Conservation (phyloP, 1,140 invertebrate species). For the Proctacanthus coquilletti region DNA sequence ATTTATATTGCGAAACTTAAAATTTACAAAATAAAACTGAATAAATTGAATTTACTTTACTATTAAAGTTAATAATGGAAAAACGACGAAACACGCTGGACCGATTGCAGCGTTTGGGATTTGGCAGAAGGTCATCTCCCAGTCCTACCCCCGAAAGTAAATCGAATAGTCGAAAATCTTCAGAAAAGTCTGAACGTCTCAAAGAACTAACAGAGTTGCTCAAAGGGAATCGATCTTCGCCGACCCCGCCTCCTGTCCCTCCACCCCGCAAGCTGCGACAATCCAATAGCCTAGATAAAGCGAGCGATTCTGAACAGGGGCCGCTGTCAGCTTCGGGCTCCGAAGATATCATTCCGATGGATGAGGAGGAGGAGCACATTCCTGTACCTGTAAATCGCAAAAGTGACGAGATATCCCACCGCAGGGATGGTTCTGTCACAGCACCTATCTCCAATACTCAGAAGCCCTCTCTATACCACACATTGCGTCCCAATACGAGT, state of each 20-base stretch:
- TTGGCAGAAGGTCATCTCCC: constrained; percentile 38
- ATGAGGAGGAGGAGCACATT: constrained; percentile 6
- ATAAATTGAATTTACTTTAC: too few relatives aligned
- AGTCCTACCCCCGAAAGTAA: constrained; percentile 27
- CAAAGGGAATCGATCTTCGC: constrained; percentile 31
- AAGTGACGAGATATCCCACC: too few relatives aligned
- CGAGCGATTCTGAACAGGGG: background rate
- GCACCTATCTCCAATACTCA: too few relatives aligned
- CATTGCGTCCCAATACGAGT: constrained; percentile 22
- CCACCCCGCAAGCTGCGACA: constrained; percentile 18
- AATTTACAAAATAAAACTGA: too few relatives aligned
- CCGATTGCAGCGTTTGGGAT: constrained; percentile 57
- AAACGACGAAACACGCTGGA: constrained; percentile 48
- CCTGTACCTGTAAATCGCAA: too few relatives aligned
- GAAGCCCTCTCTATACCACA: too few relatives aligned
- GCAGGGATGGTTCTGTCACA: too few relatives aligned
- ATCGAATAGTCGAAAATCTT: constrained; percentile 23
- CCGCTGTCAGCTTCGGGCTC: constrained; percentile 5
- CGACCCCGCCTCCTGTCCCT: constrained; percentile 27
- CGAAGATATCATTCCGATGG: constrained; percentile 9
- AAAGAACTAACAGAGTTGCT: constrained; percentile 61
- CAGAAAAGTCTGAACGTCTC: constrained; percentile 46
- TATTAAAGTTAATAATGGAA: too few relatives aligned
- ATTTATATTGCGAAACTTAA: too few relatives aligned
- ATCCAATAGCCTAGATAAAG: constrained; percentile 2